Base-by-base conservation (phyloP, 2,113 vertebrate genomes). In the Scartelaos histophorus region DNA sequence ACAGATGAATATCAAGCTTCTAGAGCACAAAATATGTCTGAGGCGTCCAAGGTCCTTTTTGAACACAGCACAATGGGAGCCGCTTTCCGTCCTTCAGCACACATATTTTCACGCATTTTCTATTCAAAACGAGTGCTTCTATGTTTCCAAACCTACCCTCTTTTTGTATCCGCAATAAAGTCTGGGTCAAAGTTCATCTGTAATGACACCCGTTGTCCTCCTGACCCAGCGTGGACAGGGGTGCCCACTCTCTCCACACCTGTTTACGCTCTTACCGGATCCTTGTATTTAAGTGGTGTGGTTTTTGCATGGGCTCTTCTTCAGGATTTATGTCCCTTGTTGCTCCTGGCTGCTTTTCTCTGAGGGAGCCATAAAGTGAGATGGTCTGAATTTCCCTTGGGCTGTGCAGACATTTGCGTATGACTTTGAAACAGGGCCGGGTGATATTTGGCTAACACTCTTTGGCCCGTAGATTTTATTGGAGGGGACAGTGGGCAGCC, bases 391-490 rank as follows among this genome's bases (percentile, higher is more conserved):
- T 87, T 91, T 87, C 86, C 69, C 57, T 21, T 66, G 82, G 67
- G 79, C 7, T 65, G 78, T 81, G 86, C 86, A 88, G 78, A 53
- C 64, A 90, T 89, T 86, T 76, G 76, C 74, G 79, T 81, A 91
- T 91, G 87, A 90, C 89, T 89, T 91, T 90, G 90, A 91, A 85
- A 76, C 85, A 87, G 73, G 80, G 16, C 3, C 17, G 47, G 47
- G 5, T 51, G 47, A 51, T 51, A 51, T 51, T 51, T 7, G 16
- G 16, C 16, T 4, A 7, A 6, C 16, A 19, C 17, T 51, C 7
- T 51, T 17, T 51, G 47, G 47, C 47, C 16, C 47, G 47, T 51
- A 51, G 16, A 51, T 19, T 16, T 49, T 49, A 17, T 49, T 16
- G 5, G 16, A 49, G 15, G 16, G 5, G 47, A 49, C 47, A 49